Conservation (phyloP, 2,797 vertebrate species). For the Melanotaenia boesemani region DNA sequence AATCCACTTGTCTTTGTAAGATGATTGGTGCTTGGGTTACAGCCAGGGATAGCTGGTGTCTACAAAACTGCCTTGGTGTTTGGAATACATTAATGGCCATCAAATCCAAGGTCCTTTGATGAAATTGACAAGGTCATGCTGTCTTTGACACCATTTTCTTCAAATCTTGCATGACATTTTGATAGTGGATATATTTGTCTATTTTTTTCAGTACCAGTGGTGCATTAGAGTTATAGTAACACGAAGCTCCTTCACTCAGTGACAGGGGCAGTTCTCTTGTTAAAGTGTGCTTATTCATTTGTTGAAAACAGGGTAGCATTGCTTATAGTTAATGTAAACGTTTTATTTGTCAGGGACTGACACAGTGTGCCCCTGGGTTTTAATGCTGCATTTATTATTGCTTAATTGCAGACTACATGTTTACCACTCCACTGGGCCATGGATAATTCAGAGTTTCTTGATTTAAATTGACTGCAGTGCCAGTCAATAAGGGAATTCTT, state of each 20-base stretch:
- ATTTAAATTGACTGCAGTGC: slow-evolving; percentile 69
- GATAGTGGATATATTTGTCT: slow-evolving; percentile 69
- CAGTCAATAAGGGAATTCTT: slow-evolving; percentile 40
- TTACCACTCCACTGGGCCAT: slow-evolving; percentile 75
- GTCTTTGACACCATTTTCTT: slow-evolving; percentile 67
- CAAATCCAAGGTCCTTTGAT: slow-evolving; percentile 63
- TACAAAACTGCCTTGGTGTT: slow-evolving; percentile 58
- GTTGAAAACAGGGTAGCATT: slow-evolving; percentile 37
- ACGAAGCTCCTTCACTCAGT: slow-evolving; percentile 67
- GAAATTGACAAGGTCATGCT: slow-evolving; percentile 59
- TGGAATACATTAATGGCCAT: slow-evolving; percentile 65
- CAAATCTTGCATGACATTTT: slow-evolving; percentile 75
- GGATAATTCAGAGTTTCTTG: slow-evolving; percentile 68
- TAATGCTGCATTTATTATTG: slow-evolving; percentile 64
- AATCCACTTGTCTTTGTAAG: slow-evolving; percentile 59
- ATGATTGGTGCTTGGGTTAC: slow-evolving; percentile 70
- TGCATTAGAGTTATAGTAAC: slow-evolving; percentile 69
- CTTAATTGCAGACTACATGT: slow-evolving; percentile 77
- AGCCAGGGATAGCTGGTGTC: slow-evolving; percentile 67
- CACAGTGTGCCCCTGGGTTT: slow-evolving; percentile 68
- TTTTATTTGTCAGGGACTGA: slow-evolving; percentile 71
- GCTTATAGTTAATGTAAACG: slow-evolving; percentile 65
- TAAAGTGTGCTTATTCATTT: slow-evolving; percentile 59
- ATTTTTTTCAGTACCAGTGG: slow-evolving; percentile 33
- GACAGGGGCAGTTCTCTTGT: slow-evolving; percentile 50